Conservation (phyloP, 2,797 vertebrate genomes). For the Danio jaintianensis region DNA sequence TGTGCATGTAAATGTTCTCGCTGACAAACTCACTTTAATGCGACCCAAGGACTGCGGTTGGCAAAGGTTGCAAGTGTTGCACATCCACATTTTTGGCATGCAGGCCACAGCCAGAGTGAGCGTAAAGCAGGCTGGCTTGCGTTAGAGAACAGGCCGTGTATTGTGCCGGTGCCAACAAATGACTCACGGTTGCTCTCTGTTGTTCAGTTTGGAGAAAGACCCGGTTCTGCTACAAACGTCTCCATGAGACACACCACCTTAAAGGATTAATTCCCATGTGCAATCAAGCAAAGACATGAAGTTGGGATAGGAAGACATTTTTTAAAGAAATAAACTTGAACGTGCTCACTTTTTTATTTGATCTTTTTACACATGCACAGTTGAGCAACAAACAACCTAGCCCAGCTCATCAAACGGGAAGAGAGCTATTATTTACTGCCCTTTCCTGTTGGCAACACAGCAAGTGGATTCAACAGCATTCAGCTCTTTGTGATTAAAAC, state of each 20-base stretch:
- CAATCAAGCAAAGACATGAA: too few relatives aligned
- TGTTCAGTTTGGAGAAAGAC: slow-evolving; percentile 1
- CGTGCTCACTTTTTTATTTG: background rate
- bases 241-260: background rate
- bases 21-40: background rate
- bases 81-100: slow-evolving; percentile 30
- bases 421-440: background rate
- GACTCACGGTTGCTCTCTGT: slow-evolving; percentile 30
- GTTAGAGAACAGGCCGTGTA: slow-evolving; percentile 24
- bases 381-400: background rate
- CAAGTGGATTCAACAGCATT: background rate
- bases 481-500: background rate
- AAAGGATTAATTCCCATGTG: background rate
- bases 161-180: slow-evolving; percentile 35
- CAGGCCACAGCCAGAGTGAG: slow-evolving; percentile 14
- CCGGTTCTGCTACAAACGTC: slow-evolving; percentile 16
- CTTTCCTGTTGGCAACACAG: background rate
- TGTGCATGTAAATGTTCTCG: too few relatives aligned
- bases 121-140: background rate
- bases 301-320: background rate
- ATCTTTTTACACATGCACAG: background rate
- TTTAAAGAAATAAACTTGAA: background rate
- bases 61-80: background rate
- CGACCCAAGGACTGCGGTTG: background rate
- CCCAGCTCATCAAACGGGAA: background rate